A percentile compares a stretch with the other conserved stretches of the same genome.
phyloP scores from a whole-genome alignment of 2,113 vertebrate genomes.

The Acanthisitta chloris region DNA sequence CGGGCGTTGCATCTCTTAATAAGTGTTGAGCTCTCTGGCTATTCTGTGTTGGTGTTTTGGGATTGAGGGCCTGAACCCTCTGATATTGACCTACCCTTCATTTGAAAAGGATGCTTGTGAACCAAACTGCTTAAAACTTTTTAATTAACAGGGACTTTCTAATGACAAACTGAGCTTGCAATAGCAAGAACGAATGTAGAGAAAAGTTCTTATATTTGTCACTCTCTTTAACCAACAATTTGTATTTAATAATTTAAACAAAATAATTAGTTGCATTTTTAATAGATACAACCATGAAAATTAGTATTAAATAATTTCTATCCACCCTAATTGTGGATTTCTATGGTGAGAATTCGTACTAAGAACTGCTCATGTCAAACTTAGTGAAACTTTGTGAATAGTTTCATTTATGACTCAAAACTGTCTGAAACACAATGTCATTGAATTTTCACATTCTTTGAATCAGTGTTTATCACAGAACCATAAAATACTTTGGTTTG shows the following conservation, averaged over 20 bases:
- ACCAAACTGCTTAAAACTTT: neutral
- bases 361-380: neutral
- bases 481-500: neutral
- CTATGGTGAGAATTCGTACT: neutral
- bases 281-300: neutral
- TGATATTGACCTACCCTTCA: neutral
- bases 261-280: neutral
- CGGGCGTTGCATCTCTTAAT: neutral
- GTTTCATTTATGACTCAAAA: neutral
- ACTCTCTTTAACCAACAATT: neutral
- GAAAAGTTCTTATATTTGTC: neutral
- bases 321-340: neutral
- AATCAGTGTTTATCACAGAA: neutral
- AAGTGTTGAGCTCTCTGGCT: neutral
- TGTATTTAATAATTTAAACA: neutral
- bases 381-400: neutral
- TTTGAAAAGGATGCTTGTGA: neutral
- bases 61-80: fast-evolving
- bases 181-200: neutral
- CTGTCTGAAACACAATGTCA: neutral
- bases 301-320: neutral
- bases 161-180: neutral
- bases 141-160: neutral
- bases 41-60: neutral
- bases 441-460: neutral